These are phyloP conservation scores for Cephus spinipes DNA, from an alignment of 2,888 invertebrate genomes.

Conservation along the genomic window DNA sequence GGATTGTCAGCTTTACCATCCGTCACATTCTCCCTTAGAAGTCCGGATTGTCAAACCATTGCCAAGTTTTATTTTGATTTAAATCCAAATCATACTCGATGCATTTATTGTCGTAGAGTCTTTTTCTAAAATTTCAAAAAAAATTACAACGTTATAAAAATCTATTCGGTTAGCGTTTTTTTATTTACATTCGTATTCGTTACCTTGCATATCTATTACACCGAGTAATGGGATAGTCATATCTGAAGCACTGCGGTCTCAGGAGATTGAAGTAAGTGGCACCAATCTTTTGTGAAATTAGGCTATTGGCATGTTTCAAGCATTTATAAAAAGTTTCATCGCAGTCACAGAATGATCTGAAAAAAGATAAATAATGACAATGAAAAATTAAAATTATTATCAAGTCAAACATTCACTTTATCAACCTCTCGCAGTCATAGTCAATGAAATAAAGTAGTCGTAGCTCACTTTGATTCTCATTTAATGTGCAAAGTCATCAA, in stretches of 20 bases:
- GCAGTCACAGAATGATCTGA: slow-evolving; percentile 79
- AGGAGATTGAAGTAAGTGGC: slow-evolving; percentile 80
- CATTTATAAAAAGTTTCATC: slow-evolving; percentile 77
- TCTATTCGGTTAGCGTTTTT: slow-evolving; percentile 45
- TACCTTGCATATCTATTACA: slow-evolving; percentile 42
- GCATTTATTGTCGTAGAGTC: slow-evolving; percentile 63
- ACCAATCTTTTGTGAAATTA: slow-evolving; percentile 73
- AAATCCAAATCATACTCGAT: slow-evolving; percentile 70
- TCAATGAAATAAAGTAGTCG: neutral
- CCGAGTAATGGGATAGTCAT: slow-evolving; percentile 45
- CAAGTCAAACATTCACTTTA: neutral
- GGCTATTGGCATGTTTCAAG: slow-evolving; percentile 70
- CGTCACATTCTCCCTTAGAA: slow-evolving; percentile 53
- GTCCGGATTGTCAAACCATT: slow-evolving; percentile 74
- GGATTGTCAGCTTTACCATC: neutral
- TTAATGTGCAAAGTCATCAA: too few relatives aligned
- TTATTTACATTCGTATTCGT: slow-evolving; percentile 31
- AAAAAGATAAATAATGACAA: slow-evolving; percentile 5
- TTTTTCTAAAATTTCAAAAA: slow-evolving; percentile 19
- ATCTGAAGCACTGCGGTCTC: slow-evolving; percentile 77
- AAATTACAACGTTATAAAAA: slow-evolving; percentile 17
- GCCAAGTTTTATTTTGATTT: slow-evolving; percentile 69
- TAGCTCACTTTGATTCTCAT: too few relatives aligned
- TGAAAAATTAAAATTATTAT: neutral
- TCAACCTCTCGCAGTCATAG: neutral